phyloP scores from a whole-genome alignment of 1,140 invertebrate genomes.

The Calosoma granatense region DNA sequence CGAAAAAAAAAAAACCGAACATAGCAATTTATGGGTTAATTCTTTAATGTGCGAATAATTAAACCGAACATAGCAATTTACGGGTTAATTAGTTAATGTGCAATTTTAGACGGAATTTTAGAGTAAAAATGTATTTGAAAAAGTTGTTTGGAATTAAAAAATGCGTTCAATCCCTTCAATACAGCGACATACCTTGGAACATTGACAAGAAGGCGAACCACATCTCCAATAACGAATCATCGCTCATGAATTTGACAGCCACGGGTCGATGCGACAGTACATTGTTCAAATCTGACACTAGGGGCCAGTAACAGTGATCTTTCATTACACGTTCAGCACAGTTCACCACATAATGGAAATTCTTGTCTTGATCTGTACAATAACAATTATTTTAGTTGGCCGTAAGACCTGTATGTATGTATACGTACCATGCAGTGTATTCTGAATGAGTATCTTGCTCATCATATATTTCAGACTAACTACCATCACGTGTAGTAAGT shows the following conservation, averaged over 20 bases:
- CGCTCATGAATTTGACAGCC: slow-evolving; percentile 78
- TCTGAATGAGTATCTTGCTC: slow-evolving; percentile 78
- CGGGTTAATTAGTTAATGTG: too few relatives aligned
- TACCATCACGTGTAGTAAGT: slow-evolving; percentile 89
- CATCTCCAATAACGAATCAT: slow-evolving; percentile 77
- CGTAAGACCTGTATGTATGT: too few relatives aligned
- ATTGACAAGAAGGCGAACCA: slow-evolving; percentile 91
- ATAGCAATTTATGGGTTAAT: not conserved
- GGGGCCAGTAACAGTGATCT: slow-evolving; percentile 96
- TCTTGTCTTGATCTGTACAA: slow-evolving; percentile 57
- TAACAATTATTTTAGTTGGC: not conserved
- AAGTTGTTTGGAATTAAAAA: too few relatives aligned
- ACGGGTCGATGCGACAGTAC: slow-evolving; percentile 88
- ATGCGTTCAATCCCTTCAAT: too few relatives aligned
- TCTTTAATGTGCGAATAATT: too few relatives aligned
- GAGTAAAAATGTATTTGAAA: too few relatives aligned
- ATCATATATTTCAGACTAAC: slow-evolving; percentile 90
- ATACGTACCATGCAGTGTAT: slow-evolving; percentile 67
- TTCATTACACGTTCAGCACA: slow-evolving; percentile 88
- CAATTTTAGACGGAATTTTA: too few relatives aligned
- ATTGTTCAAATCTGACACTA: slow-evolving; percentile 95
- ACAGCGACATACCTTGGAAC: slow-evolving; percentile 75
- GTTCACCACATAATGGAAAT: slow-evolving; percentile 87
- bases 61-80: too few relatives aligned
- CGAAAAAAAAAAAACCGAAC: slow-evolving; percentile 11